phyloP scores from a whole-genome alignment of 2,888 invertebrate species.

The Plebejus anna region DNA sequence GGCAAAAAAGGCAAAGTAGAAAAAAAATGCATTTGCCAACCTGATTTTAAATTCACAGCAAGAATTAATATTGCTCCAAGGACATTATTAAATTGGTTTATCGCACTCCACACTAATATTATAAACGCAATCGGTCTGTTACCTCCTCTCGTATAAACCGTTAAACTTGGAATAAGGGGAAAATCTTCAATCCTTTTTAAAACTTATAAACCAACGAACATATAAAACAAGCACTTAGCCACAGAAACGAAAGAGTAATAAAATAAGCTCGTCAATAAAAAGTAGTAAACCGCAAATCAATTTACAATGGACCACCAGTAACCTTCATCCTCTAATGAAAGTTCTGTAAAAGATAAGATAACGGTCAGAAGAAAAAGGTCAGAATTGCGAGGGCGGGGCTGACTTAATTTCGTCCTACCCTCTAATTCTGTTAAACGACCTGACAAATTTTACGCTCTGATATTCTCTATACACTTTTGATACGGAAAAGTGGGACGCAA shows the following conservation, averaged over 20 bases:
- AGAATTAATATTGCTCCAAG: no score
- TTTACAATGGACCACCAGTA: slow-evolving; percentile 16
- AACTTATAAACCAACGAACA: no score
- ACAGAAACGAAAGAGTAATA: background rate
- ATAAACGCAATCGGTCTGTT: no score
- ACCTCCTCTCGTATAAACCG: no score
- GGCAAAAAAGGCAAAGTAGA: background rate
- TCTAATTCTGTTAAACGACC: slow-evolving; percentile 53
- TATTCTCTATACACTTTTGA: slow-evolving; percentile 45
- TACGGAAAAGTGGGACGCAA: slow-evolving; percentile 33
- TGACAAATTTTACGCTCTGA: slow-evolving; percentile 45
- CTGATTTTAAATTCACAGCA: no score
- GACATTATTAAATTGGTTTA: no score
- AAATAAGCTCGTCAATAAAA: slow-evolving; percentile 10
- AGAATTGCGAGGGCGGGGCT: slow-evolving; percentile 64
- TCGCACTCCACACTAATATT: no score
- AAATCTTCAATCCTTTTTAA: no score
- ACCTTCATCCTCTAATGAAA: slow-evolving; percentile 55
- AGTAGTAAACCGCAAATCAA: background rate
- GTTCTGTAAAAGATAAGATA: slow-evolving; percentile 45
- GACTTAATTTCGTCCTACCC: slow-evolving; percentile 59
- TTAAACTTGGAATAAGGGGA: no score
- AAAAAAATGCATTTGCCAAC: background rate
- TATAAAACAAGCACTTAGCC: background rate
- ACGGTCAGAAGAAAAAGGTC: slow-evolving; percentile 58